A percentile compares a stretch with the other conserved stretches of the same genome.
These are phyloP conservation scores for Dromaius novaehollandiae DNA, from an alignment of 2,113 vertebrate genomes.

Conservation along the genomic window DNA sequence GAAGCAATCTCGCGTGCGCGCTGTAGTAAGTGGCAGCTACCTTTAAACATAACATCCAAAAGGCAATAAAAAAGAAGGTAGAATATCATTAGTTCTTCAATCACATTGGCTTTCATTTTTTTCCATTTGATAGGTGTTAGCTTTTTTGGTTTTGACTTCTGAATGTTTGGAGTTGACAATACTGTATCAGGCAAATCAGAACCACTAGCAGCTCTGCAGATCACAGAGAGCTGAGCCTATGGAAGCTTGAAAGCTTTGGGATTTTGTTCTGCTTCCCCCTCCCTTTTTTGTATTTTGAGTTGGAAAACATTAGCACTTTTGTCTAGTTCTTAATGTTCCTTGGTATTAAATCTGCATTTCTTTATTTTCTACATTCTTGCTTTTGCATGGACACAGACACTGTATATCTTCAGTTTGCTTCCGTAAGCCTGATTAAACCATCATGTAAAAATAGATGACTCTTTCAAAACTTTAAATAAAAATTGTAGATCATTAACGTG, in stretches of 20 bases:
- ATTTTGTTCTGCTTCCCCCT: not conserved
- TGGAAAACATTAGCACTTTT: not conserved
- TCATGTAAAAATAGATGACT: not conserved
- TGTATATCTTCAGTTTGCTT: not conserved
- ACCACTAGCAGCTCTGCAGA: not conserved
- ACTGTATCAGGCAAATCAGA: not conserved
- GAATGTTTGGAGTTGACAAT: not conserved
- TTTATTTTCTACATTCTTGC: not conserved
- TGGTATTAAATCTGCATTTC: not conserved
- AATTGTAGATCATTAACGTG: not conserved
- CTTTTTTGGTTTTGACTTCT: not conserved
- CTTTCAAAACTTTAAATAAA: not conserved
- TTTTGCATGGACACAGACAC: not conserved
- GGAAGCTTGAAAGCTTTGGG: not conserved
- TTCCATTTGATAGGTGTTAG: not conserved
- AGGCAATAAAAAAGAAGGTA: not conserved
- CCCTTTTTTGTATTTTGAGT: not conserved
- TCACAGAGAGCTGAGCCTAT: not conserved
- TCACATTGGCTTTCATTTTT: not conserved
- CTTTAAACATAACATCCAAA: not conserved
- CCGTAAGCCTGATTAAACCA: slow-evolving; percentile 6
- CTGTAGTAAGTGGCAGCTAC: not conserved
- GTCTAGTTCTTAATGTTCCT: not conserved
- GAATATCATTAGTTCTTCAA: not conserved
- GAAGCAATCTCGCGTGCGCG: not conserved